A percentile compares a stretch with the other conserved stretches of the same genome.
Evolutionary conservation across 2,888 invertebrate genomes (phyloP).

Genomic region (Serrognathus titanus): DNA sequence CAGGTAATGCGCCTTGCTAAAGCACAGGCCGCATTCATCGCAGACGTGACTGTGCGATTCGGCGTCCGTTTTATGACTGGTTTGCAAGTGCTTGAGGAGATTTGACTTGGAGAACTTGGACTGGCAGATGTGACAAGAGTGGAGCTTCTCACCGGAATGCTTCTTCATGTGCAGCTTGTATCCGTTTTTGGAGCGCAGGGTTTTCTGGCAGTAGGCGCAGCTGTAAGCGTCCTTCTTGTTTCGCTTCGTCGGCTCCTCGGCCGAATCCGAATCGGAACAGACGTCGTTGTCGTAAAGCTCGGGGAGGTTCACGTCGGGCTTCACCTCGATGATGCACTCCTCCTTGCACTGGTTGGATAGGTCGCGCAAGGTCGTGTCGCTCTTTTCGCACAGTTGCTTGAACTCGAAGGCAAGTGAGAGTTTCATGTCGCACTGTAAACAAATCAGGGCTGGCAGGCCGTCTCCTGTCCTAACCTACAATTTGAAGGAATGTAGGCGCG

Average conservation of each 20-base stretch:
- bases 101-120: conserved; percentile 41
- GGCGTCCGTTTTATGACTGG: conserved; percentile 27
- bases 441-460: conserved; percentile 44
- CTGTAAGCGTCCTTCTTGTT: conserved; percentile 31
- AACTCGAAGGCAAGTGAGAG: conserved; percentile 44
- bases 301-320: conserved; percentile 28
- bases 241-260: conserved; percentile 6
- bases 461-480: conserved; percentile 40
- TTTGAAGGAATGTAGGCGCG: conserved; percentile 12
- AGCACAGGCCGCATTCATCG: conserved; percentile 32
- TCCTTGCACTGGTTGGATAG: conserved; percentile 3
- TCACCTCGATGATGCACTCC: conserved; percentile 31
- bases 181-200: conserved; percentile 39
- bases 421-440: conserved; percentile 43
- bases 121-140: conserved; percentile 41
- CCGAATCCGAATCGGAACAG: conserved; percentile 23
- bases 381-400: conserved; percentile 45
- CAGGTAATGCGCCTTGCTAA: conserved; percentile 31
- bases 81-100: conserved; percentile 41
- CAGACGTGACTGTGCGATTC: conserved; percentile 29
- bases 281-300: conserved; percentile 27
- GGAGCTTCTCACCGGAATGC: conserved; percentile 43
- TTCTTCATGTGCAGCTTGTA: conserved; percentile 40
- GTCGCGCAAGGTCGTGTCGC: conserved; percentile 41
- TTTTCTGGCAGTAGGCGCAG: conserved; percentile 42